Base-by-base conservation (phyloP, 2,113 vertebrate genomes). In the Oenanthe oenanthe region DNA sequence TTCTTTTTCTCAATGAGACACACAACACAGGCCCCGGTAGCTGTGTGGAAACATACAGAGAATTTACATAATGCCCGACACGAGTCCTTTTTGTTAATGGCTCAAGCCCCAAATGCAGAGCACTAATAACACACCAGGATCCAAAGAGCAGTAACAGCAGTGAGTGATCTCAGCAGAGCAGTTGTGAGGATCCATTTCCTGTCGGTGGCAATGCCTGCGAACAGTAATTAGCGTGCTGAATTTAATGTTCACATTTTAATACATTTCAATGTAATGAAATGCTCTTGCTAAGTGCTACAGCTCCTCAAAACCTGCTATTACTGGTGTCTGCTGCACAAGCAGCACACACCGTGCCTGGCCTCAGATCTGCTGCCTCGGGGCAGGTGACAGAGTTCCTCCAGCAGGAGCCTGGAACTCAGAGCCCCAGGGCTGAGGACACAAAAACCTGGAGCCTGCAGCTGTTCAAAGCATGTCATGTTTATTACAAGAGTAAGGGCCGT, bases 201-300 rank as follows among this genome's bases (percentile, higher is more conserved):
- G 65, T 53, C 80, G 47, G 51, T 14, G 36, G 67, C 84, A 38
- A 6, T 6, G 79, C 88, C 61, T 47, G 62, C 50, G 65, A 92
- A 65, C 8, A 28, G 70, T 54, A 95, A 95, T 97, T 96, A 97
- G 68, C 14, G 3, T 19, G 17, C 54, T 86, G 86, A 62, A 88
- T 92, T 83, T 80, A 86, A 89, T 84, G 90, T 72, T 91, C 88
- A 85, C 60, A 95, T 94, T 93, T 94, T 73, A 85, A 92, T 76
- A 91, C 42, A 83, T 92, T 93, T 90, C 74, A 92, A 90, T 76
- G 73, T 45, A 90, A 83, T 36, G 66, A 88, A 96, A 88, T 12
- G 34, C 63, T 94, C 90, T 85, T 88, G 94, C 92, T 96, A 85
- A 95, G 62, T 4, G 17, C 43, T 81, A 24, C 86, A 32, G 53